Percentiles rank a stretch among this genome's conserved stretches.
Evolutionary conservation across 1,140 invertebrate genomes (phyloP).

Genomic region (Hesperophylax magnus): DNA sequence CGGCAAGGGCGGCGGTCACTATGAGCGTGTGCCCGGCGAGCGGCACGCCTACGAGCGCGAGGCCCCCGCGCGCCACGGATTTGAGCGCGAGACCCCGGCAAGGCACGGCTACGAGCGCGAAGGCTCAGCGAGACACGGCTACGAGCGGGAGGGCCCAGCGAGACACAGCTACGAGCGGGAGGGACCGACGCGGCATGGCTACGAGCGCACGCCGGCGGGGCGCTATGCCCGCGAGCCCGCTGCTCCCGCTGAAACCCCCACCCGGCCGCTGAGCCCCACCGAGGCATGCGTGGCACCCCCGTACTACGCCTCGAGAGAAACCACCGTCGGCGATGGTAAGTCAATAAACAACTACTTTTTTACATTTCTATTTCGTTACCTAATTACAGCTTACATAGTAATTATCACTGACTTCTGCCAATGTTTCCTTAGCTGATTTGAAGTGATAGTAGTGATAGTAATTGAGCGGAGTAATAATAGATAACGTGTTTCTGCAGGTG

Average conservation of each 20-base stretch:
- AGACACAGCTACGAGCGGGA: no score
- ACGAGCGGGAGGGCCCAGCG: not conserved
- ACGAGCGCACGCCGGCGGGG: constrained; percentile 24
- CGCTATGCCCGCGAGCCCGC: constrained; percentile 55
- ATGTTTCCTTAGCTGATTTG: no score
- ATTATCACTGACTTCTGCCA: no score
- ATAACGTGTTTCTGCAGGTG: no score
- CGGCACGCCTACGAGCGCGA: constrained; percentile 23
- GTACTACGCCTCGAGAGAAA: constrained; percentile 62
- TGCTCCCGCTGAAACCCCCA: constrained; percentile 37
- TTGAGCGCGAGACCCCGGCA: constrained; percentile 59
- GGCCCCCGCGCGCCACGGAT: constrained; percentile 55
- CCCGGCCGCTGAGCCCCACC: constrained; percentile 62
- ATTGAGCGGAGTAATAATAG: no score
- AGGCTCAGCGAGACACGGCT: constrained; percentile 72
- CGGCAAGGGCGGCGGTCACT: constrained; percentile 49
- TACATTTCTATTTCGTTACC: no score
- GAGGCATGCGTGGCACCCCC: constrained; percentile 65
- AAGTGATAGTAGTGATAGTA: no score
- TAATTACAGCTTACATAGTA: no score
- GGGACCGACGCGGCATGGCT: constrained; percentile 55
- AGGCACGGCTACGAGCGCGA: constrained; percentile 63
- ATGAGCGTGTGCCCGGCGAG: constrained; percentile 58
- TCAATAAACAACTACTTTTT: no score
- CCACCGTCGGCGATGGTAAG: constrained; percentile 53